Conservation (phyloP, 2,888 invertebrate species). For the Dermolepida albohirtum region DNA sequence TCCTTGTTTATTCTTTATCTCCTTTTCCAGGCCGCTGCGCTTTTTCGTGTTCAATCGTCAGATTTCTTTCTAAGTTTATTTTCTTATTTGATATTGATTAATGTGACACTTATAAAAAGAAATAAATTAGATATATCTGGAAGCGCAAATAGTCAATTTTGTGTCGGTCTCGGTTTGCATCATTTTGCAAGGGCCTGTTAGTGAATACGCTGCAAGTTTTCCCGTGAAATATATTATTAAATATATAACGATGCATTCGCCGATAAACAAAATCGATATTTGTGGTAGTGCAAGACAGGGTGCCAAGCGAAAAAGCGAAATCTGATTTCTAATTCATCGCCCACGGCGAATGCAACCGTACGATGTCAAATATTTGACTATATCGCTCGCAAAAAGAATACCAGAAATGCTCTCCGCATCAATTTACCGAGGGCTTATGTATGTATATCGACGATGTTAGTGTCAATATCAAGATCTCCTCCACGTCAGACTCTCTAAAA, state of each 20-base stretch:
- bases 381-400: no score
- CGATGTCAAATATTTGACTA: conserved; percentile 2
- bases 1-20: conserved; percentile 64
- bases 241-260: no score
- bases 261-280: no score
- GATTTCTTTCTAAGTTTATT: conserved; percentile 49
- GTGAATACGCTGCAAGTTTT: no score
- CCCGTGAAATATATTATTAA: no score
- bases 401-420: no score
- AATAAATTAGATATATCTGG: conserved; percentile 3
- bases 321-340: background rate
- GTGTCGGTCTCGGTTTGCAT: no score
- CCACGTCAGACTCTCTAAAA: background rate
- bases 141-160: background rate
- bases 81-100: conserved; percentile 51
- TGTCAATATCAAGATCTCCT: conserved; percentile 5
- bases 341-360: background rate
- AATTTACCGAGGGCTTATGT: no score
- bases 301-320: background rate
- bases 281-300: no score
- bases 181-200: no score
- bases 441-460: no score
- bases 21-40: conserved; percentile 58
- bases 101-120: conserved; percentile 47
- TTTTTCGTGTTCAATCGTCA: conserved; percentile 52